These are phyloP conservation scores for Drosophila kepulauana DNA, from an alignment of 1,140 invertebrate genomes.

Conservation along the genomic window DNA sequence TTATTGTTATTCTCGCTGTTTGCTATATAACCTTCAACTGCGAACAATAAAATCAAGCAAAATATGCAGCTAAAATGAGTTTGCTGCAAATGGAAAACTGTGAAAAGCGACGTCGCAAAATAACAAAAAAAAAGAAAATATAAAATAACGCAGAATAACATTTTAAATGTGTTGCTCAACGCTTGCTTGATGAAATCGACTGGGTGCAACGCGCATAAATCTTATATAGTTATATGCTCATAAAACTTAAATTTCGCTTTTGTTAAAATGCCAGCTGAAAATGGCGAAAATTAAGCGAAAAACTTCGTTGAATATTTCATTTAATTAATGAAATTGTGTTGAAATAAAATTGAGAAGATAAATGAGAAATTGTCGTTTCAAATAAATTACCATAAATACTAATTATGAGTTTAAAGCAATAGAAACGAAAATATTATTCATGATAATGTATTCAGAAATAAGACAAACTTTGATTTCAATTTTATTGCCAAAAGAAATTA, in stretches of 20 bases:
- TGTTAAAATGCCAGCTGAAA: slow-evolving; percentile 14
- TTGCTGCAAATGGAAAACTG: slow-evolving; percentile 71
- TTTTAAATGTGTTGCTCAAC: slow-evolving; percentile 58
- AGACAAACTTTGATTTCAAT: no score
- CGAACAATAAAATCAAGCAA: slow-evolving; percentile 71
- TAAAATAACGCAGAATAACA: slow-evolving; percentile 56
- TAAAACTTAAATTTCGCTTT: slow-evolving; percentile 11
- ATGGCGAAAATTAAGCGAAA: not conserved
- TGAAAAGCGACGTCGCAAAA: slow-evolving; percentile 49
- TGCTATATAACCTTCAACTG: slow-evolving; percentile 62
- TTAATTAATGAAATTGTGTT: not conserved
- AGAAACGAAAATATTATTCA: no score
- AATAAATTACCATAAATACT: no score
- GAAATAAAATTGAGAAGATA: no score
- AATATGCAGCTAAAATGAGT: slow-evolving; percentile 72
- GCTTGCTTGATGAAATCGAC: slow-evolving; percentile 9
- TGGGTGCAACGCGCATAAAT: not conserved
- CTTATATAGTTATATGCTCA: slow-evolving; percentile 15
- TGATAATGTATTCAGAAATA: no score
- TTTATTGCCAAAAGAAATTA: no score
- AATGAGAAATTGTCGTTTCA: no score
- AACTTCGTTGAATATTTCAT: not conserved
- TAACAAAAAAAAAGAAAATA: no score
- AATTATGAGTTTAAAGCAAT: no score
- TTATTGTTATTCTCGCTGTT: slow-evolving; percentile 29